phyloP scores from a whole-genome alignment of 1,140 invertebrate species.

The Trinorchestia longiramus region DNA sequence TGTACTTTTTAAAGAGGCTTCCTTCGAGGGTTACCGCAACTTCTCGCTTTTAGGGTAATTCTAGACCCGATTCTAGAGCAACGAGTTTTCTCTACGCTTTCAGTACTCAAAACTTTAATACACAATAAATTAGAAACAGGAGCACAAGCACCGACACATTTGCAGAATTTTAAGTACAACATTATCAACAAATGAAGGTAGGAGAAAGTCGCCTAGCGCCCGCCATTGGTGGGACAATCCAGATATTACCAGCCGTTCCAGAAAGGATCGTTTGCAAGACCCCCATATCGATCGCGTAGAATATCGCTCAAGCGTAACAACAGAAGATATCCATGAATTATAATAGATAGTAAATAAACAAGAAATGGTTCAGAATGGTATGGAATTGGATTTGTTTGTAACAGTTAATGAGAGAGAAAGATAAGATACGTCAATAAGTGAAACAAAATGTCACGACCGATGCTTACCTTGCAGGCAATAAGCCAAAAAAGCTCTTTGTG shows the following conservation, averaged over 20 bases:
- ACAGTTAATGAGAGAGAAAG: not conserved
- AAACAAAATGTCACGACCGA: slow-evolving; percentile 1
- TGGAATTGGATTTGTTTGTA: not conserved
- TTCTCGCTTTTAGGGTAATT: slow-evolving; percentile 11
- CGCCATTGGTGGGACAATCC: not conserved
- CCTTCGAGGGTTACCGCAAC: not conserved
- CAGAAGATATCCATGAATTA: not conserved
- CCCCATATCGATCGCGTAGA: slow-evolving; percentile 34
- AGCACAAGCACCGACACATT: not conserved
- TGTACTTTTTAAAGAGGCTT: not conserved
- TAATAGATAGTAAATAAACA: not conserved
- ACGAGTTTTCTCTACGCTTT: not conserved
- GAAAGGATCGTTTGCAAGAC: slow-evolving; percentile 8
- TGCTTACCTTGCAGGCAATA: slow-evolving; percentile 14
- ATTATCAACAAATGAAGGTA: not conserved
- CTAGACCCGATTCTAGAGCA: not conserved
- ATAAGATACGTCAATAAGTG: not conserved
- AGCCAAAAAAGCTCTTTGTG: slow-evolving; percentile 40
- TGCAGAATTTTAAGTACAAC: not conserved
- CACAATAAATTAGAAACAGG: not conserved
- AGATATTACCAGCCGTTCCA: slow-evolving; percentile 31
- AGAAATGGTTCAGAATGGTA: not conserved
- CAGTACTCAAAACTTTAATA: not conserved
- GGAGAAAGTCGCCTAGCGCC: not conserved
- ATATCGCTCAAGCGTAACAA: slow-evolving; percentile 22